Evolutionary conservation across 2,797 vertebrate genomes (phyloP).

Genomic region (Philypnodon macrostomus): DNA sequence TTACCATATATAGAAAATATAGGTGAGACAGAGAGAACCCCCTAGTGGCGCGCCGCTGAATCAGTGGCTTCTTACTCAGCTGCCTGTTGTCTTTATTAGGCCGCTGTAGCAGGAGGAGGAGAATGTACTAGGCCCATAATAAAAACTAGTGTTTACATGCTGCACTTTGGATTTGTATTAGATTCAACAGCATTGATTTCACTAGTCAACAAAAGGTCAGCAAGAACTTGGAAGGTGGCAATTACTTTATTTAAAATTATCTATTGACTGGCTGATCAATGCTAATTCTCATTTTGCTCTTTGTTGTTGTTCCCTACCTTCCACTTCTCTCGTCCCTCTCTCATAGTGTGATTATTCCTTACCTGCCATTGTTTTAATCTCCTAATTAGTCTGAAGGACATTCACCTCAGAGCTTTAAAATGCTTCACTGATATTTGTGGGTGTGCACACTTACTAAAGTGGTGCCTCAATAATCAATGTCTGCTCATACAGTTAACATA

Average conservation of each 20-base stretch:
- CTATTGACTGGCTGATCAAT: slow-evolving; percentile 95
- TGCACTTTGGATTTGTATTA: slow-evolving; percentile 89
- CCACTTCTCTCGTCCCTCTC: slow-evolving; percentile 47
- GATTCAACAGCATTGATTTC: slow-evolving; percentile 98
- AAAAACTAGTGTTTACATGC: slow-evolving; percentile 98
- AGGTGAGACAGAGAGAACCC: slow-evolving; percentile 53
- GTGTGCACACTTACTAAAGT: slow-evolving; percentile 47
- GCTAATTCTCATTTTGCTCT: slow-evolving; percentile 90
- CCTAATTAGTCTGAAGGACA: slow-evolving; percentile 96
- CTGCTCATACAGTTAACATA: slow-evolving; percentile 48
- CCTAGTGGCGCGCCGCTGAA: too few species aligned
- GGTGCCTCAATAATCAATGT: slow-evolving; percentile 53
- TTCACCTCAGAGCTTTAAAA: slow-evolving; percentile 69
- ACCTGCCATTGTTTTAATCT: slow-evolving; percentile 92
- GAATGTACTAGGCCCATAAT: slow-evolving; percentile 86
- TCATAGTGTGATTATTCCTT: slow-evolving; percentile 79
- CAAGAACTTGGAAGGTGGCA: slow-evolving; percentile 91
- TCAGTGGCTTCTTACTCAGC: slow-evolving; percentile 34
- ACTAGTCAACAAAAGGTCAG: slow-evolving; percentile 96
- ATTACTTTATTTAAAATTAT: slow-evolving; percentile 99
- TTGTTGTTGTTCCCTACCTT: slow-evolving; percentile 69
- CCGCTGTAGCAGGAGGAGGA: slow-evolving; percentile 79
- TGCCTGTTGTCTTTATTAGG: slow-evolving; percentile 65
- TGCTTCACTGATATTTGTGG: slow-evolving; percentile 51
- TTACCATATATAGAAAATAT: slow-evolving; percentile 9